Evolutionary conservation across 2,797 vertebrate species (phyloP).

Genomic region (Sciaenops ocellatus): DNA sequence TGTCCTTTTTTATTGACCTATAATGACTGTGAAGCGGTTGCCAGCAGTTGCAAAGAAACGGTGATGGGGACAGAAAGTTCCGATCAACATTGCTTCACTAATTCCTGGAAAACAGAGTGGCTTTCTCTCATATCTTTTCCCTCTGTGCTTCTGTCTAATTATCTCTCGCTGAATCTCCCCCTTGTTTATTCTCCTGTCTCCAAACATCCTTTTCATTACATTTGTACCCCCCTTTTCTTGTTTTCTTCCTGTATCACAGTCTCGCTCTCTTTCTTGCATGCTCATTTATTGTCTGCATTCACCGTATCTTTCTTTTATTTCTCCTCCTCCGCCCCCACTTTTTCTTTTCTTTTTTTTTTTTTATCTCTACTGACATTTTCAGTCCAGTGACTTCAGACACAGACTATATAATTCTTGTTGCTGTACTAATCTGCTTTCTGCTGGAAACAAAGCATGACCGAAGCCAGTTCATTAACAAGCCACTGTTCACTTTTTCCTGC

Average conservation of each 20-base stretch:
- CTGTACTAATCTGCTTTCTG: constrained; percentile 63
- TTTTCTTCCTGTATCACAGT: background rate
- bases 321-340: background rate
- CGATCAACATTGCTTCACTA: constrained; percentile 12
- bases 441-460: constrained; percentile 53
- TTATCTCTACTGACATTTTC: constrained; percentile 77
- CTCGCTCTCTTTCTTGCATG: constrained; percentile 10
- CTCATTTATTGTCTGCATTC: constrained; percentile 48
- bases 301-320: constrained; percentile 23
- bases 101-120: constrained; percentile 35
- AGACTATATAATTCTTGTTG: constrained; percentile 53
- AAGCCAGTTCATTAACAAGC: constrained; percentile 65
- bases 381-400: constrained; percentile 72
- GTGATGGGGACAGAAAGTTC: constrained; percentile 27
- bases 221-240: constrained; percentile 17
- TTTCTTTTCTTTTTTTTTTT: constrained; percentile 9
- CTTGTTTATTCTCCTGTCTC: background rate
- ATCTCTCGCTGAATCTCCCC: constrained; percentile 32
- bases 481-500: constrained; percentile 59
- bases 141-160: constrained; percentile 16
- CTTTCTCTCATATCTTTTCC: constrained; percentile 1
- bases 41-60: constrained; percentile 14
- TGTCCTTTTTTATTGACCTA: constrained; percentile 32
- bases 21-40: constrained; percentile 23
- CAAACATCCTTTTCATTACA: constrained; percentile 59